Percentiles rank a stretch among this genome's conserved stretches.
Conservation (phyloP, 2,113 vertebrate genomes). For the Crotalus horridus region DNA sequence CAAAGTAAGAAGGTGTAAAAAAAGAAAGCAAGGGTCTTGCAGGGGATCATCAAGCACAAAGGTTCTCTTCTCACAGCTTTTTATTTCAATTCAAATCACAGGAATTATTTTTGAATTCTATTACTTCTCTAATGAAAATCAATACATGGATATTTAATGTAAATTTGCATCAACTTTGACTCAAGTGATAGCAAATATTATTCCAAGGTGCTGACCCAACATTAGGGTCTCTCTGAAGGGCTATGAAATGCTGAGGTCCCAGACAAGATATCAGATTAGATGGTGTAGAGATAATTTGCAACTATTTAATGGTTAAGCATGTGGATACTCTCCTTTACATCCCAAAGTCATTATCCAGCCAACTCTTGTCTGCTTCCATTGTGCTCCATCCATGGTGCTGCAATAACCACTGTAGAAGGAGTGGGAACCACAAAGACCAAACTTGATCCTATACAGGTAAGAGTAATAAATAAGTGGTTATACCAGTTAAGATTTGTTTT, state of each 20-base stretch:
- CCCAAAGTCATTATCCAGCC: constrained; percentile 74
- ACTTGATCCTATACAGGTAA: constrained; percentile 83
- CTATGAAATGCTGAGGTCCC: background rate
- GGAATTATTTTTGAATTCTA: background rate
- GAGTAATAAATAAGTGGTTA: background rate
- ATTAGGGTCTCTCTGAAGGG: background rate
- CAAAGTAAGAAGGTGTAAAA: background rate
- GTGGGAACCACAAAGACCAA: constrained; percentile 77
- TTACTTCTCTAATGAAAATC: background rate
- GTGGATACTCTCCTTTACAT: constrained; percentile 55
- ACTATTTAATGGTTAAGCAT: background rate
- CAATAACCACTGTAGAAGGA: constrained; percentile 84
- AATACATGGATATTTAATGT: background rate
- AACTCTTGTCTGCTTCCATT: constrained; percentile 81
- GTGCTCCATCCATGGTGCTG: constrained; percentile 76
- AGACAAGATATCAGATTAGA: too few relatives aligned
- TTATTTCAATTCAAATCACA: background rate
- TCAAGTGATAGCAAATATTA: background rate
- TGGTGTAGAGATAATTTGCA: background rate
- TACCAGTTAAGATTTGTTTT: background rate
- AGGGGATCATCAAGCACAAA: background rate
- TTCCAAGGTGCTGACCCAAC: background rate
- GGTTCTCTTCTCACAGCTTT: background rate
- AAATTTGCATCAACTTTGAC: background rate
- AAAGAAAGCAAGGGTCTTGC: background rate